These are phyloP conservation scores for Halichoeres trimaculatus DNA, from an alignment of 2,113 vertebrate genomes.

Conservation along the genomic window DNA sequence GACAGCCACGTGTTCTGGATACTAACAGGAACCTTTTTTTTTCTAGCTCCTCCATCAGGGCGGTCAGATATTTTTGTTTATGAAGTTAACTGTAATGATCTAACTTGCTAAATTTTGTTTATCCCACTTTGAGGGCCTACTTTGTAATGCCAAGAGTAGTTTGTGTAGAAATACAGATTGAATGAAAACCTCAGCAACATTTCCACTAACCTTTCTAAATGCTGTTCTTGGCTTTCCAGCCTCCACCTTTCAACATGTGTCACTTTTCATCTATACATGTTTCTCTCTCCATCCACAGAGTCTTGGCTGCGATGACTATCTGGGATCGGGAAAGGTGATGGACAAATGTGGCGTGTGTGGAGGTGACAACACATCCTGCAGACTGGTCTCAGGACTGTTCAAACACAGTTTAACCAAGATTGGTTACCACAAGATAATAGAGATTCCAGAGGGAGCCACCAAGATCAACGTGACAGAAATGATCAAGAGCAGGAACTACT, in stretches of 20 bases:
- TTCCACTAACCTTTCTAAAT: no score
- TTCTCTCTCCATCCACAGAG: constrained; percentile 78
- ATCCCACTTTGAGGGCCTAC: not conserved
- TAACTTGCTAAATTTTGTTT: not conserved
- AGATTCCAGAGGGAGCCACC: constrained; percentile 97
- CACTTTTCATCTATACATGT: not conserved
- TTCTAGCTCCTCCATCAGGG: no score
- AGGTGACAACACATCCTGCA: constrained; percentile 91
- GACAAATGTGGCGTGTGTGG: constrained; percentile 95
- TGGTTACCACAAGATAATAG: constrained; percentile 95
- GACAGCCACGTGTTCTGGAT: constrained; percentile 6
- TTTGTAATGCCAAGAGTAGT: not conserved
- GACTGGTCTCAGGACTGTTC: constrained; percentile 92
- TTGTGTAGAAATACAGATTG: no score
- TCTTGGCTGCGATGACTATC: constrained; percentile 92
- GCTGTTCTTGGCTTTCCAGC: no score
- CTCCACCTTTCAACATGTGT: no score
- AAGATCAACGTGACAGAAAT: constrained; percentile 98
- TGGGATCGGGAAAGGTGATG: constrained; percentile 91
- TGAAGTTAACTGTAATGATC: not conserved
- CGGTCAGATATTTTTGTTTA: constrained; percentile 7
- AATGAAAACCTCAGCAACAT: no score
- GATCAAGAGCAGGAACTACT: constrained; percentile 96
- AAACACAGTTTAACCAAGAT: constrained; percentile 90
- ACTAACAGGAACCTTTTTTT: not conserved